phyloP scores from a whole-genome alignment of 2,113 vertebrate genomes.

The Aepyceros melampus region DNA sequence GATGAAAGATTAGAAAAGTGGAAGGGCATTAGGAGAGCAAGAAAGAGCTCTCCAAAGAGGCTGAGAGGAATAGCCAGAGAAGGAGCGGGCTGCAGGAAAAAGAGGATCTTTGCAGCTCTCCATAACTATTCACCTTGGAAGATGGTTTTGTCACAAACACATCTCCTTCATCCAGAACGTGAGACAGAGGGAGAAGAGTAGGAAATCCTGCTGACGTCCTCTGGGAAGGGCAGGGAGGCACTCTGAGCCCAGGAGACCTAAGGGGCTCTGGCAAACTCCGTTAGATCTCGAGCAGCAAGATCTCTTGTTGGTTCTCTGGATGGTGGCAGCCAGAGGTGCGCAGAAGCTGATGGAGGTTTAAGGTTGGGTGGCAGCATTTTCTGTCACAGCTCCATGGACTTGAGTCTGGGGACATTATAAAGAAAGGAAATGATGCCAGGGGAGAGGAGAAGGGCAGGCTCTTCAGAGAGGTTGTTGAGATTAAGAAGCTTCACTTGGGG shows the following conservation, averaged over 20 bases:
- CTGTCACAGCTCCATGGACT: not conserved
- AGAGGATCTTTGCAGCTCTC: not conserved
- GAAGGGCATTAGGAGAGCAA: not conserved
- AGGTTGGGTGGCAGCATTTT: not conserved
- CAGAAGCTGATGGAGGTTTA: not conserved
- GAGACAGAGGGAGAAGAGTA: not conserved
- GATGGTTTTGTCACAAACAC: not conserved
- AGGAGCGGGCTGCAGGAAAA: not conserved
- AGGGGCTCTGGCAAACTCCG: not conserved
- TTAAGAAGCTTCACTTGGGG: not conserved
- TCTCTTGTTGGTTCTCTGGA: not conserved
- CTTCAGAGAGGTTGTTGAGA: not conserved
- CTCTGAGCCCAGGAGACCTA: not conserved
- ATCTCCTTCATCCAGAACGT: not conserved
- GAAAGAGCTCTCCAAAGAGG: not conserved
- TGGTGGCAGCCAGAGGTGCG: accelerated
- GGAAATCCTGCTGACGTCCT: too few species aligned
- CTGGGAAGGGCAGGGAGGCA: accelerated
- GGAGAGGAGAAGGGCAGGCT: not conserved
- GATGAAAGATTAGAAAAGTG: not conserved
- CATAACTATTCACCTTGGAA: not conserved
- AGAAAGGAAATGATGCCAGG: not conserved
- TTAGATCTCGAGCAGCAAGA: not conserved
- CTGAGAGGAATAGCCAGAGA: not conserved
- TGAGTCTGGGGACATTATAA: not conserved